Conservation (phyloP, 2,888 invertebrate species). For the Erpobdella octoculata region DNA sequence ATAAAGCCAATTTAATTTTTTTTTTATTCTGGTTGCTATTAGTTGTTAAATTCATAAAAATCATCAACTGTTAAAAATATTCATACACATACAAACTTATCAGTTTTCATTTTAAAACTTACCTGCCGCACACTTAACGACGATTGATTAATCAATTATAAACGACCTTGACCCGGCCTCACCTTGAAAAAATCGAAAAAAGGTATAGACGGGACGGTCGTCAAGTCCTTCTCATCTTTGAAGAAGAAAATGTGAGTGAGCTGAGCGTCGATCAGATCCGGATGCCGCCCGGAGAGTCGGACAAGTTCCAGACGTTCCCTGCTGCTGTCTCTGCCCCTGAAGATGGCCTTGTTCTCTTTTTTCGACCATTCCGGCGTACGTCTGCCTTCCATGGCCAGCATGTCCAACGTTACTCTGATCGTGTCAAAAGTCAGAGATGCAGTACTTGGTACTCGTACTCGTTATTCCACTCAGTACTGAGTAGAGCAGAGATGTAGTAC, state of each 20-base stretch:
- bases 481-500: too few species aligned
- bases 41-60: constrained; percentile 13
- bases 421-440: too few species aligned
- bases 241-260: constrained; percentile 95
- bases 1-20: too few species aligned
- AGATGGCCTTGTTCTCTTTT: constrained; percentile 71
- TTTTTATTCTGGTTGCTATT: too few species aligned
- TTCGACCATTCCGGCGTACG: constrained; percentile 63
- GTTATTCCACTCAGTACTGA: too few species aligned
- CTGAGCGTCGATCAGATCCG: constrained; percentile 77
- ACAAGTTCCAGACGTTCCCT: constrained; percentile 73
- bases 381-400: constrained; percentile 79
- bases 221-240: constrained; percentile 74
- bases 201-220: constrained; percentile 72
- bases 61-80: background rate
- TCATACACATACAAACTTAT: too few species aligned
- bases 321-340: constrained; percentile 87
- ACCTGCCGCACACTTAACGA: background rate
- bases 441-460: too few species aligned
- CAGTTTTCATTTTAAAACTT: too few species aligned
- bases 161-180: background rate
- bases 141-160: background rate
- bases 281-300: constrained; percentile 65
- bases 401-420: constrained; percentile 74
- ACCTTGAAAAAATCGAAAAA: constrained; percentile 91